These are phyloP conservation scores for Takifugu ocellatus DNA, from an alignment of 2,797 vertebrate species.

Conservation along the genomic window DNA sequence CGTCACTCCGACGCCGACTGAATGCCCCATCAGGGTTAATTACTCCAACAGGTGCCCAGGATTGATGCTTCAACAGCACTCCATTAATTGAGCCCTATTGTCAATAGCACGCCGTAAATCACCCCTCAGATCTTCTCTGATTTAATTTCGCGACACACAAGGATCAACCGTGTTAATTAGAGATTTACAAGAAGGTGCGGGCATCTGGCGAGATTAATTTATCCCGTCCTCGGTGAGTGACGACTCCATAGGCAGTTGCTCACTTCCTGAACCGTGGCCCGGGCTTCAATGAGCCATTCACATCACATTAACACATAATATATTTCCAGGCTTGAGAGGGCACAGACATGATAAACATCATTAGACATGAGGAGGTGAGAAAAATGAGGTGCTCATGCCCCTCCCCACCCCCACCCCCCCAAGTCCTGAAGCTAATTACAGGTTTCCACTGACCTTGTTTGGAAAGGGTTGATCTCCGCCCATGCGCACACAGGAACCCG, in stretches of 20 bases:
- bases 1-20: neutral
- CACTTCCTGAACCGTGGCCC: conserved; percentile 18
- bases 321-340: conserved; percentile 38
- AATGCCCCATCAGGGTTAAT: conserved; percentile 53
- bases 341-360: conserved; percentile 23
- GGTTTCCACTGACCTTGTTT: conserved; percentile 32
- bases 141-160: conserved; percentile 67
- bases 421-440: conserved; percentile 30
- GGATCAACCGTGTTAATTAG: conserved; percentile 72
- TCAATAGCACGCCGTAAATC: conserved; percentile 62
- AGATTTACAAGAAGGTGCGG: conserved; percentile 61
- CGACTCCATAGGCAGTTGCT: conserved; percentile 27
- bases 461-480: conserved; percentile 15
- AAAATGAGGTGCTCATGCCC: conserved; percentile 18
- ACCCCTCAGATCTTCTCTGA: conserved; percentile 57
- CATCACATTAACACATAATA: conserved; percentile 52
- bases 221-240: conserved; percentile 33
- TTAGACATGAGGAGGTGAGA: conserved; percentile 24
- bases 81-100: conserved; percentile 66
- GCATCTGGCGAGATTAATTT: conserved; percentile 60
- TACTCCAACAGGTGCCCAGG: conserved; percentile 60
- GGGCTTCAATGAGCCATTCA: conserved; percentile 50
- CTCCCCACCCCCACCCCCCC: neutral
- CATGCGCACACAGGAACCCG: conserved; percentile 9
- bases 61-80: conserved; percentile 61